Evolutionary conservation across 2,113 vertebrate genomes (phyloP), one percentile per base, ranked within the genome.

Genomic region (Ibidorhyncha struthersii): DNA sequence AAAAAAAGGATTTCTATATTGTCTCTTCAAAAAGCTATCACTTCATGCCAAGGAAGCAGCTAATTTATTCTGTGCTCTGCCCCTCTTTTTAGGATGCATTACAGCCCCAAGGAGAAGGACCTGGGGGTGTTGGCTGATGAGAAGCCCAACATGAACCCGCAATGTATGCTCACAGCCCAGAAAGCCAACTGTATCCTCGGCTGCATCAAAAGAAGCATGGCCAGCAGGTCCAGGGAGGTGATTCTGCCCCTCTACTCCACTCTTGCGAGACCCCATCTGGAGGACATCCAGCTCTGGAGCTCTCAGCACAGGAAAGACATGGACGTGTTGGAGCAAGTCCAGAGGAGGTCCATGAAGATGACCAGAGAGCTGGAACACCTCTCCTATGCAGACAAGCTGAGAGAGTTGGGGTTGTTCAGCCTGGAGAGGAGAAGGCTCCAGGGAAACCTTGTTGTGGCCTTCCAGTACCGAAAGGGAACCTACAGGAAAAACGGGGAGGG

Each of bases 11-110:
- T 63, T 69, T 94, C 55, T 47, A 3, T 32, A 36, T 18, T 5
- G 6, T 70, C n/a, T 49, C 19, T 40, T 72, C 27, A 13, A 53
- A 76, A 43, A 16, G 29, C 12, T 40, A 16, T 14, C 1, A 0
- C n/a, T 82, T 34, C 12, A 38, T 6, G 2, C 38, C 32, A 45
- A 53, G 45, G 52, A 20, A 66, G 30, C 7, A 45, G n/a, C 7
- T 26, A 6, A 47, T 43, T 36, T 1, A 45, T 29, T 2, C 25
- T 21, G 30, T 55, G 38, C 34, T 6, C 26, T 36, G 66, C 15
- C 8, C 8, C 4, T 4, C 25, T 34, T 34, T 43, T 36, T 8
- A 10, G 71, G 61, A 25, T 0, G 2, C 8, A 6, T n/a, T 34
- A 58, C 20, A n/a, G 29, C 53, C 53, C 53, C 30, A 29, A 30